Evolutionary conservation across 2,797 vertebrate species (phyloP), one percentile per base, ranked within the genome.

Genomic region (Fratercula arctica): DNA sequence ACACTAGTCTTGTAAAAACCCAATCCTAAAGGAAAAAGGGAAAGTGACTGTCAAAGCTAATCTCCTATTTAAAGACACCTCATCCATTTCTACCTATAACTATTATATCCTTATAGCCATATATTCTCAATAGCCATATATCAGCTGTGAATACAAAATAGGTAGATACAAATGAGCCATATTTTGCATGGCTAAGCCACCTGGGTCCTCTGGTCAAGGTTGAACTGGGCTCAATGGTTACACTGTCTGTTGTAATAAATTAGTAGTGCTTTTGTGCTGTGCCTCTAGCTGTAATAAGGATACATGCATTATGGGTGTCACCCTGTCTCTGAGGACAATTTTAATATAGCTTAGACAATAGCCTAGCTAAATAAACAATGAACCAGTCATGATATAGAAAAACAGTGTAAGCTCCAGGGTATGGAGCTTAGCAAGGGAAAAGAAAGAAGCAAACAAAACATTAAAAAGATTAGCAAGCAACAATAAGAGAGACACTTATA

Each of bases 131-230:
- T 79, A 90, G 80, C 90, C 87, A 81, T 94, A 83, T 81, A 93
- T 91, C 92, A 96, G 56, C 76, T 89, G 67, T 91, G 95, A 93
- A 93, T 95, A 91, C 82, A 88, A 94, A 96, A 92, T 84, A 93
- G 84, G 82, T 92, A 70, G 89, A 84, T 97, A 97, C 59, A 97
- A 96, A 97, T 97, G 90, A 96, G 82, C 17, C 63, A 53, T 76
- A 95, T 93, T 96, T 91, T 96, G 88, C 92, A 89, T 94, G 93
- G 69, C 63, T 96, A 89, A 91, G 90, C 89, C 96, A 97, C 94
- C 96, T 97, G 96, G 93, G 95, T 97, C 93, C 95, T 92, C 91
- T 96, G 95, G 96, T 96, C 96, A 95, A 96, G 96, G 96, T 50
- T 96, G 95, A 95, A 92, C 94, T 92, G 79, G 87, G 90, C 94